A percentile compares a stretch with the other conserved stretches of the same genome.
Conservation (phyloP, 2,888 invertebrate species). For the Rhodophaea formosa region DNA sequence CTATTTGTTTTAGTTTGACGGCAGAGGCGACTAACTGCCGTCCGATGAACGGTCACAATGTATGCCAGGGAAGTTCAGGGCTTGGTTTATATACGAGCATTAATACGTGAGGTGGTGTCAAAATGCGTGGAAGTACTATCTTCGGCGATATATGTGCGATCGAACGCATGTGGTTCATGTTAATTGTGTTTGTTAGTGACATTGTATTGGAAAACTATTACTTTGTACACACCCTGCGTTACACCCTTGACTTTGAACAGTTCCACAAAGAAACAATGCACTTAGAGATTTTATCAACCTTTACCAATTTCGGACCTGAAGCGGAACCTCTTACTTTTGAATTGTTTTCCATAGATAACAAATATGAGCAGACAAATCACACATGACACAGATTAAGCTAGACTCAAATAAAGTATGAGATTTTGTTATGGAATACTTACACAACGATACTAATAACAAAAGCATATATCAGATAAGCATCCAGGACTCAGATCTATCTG, state of each 20-base stretch:
- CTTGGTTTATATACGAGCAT: conserved; percentile 81
- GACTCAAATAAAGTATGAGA: too few species aligned
- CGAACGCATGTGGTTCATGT: conserved; percentile 58
- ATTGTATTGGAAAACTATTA: conserved; percentile 67
- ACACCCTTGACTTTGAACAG: not conserved
- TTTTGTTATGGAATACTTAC: too few species aligned
- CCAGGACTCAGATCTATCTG: too few species aligned
- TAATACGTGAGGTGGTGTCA: conserved; percentile 75
- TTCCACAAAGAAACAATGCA: not conserved
- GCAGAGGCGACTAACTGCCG: conserved; percentile 72
- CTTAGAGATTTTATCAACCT: too few species aligned
- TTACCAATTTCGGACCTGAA: too few species aligned
- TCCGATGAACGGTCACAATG: conserved; percentile 69
- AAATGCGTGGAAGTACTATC: conserved; percentile 62
- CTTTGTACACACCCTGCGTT: conserved; percentile 36
- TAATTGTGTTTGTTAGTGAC: conserved; percentile 56
- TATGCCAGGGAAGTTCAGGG: conserved; percentile 72
- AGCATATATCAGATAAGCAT: too few species aligned
- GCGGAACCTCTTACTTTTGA: too few species aligned
- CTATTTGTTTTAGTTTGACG: conserved; percentile 48
- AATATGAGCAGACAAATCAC: too few species aligned
- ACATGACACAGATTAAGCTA: too few species aligned
- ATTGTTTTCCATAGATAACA: too few species aligned
- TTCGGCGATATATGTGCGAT: conserved; percentile 49
- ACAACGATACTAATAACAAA: too few species aligned